These are phyloP conservation scores for Pyrgilauda ruficollis DNA, from an alignment of 2,113 vertebrate genomes.

Conservation along the genomic window DNA sequence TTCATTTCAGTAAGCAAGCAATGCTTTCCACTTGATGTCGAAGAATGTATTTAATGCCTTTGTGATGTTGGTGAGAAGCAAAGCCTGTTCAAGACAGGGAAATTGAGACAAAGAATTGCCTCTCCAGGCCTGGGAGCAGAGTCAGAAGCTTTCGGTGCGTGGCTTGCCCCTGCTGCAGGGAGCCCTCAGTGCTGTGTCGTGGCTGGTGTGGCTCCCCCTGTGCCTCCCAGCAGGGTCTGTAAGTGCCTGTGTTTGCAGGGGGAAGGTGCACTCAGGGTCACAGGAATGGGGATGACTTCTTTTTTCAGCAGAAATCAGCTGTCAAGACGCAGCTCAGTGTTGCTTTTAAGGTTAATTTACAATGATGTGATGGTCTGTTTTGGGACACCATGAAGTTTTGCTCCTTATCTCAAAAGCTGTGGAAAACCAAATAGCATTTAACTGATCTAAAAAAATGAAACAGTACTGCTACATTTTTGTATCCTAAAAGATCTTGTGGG, in stretches of 20 bases:
- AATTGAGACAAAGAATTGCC: not conserved
- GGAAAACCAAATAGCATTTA: conserved; percentile 47
- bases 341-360: not conserved
- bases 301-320: not conserved
- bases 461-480: not conserved
- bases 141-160: not conserved
- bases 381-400: not conserved
- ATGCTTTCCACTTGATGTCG: not conserved
- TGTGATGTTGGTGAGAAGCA: not conserved
- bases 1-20: not conserved
- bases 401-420: conserved; percentile 3
- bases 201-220: not conserved
- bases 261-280: not conserved
- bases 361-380: not conserved
- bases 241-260: not conserved
- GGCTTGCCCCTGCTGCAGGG: not conserved
- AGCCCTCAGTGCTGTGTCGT: not conserved
- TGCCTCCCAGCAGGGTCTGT: not conserved
- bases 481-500: not conserved
- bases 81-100: not conserved
- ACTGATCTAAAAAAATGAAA: not conserved
- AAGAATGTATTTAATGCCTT: conserved; percentile 21
- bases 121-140: not conserved
- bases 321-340: not conserved
- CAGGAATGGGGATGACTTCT: not conserved